Evolutionary conservation across 2,797 vertebrate species (phyloP), one percentile per base, ranked within the genome.

Genomic region (Sylvilagus floridanus): DNA sequence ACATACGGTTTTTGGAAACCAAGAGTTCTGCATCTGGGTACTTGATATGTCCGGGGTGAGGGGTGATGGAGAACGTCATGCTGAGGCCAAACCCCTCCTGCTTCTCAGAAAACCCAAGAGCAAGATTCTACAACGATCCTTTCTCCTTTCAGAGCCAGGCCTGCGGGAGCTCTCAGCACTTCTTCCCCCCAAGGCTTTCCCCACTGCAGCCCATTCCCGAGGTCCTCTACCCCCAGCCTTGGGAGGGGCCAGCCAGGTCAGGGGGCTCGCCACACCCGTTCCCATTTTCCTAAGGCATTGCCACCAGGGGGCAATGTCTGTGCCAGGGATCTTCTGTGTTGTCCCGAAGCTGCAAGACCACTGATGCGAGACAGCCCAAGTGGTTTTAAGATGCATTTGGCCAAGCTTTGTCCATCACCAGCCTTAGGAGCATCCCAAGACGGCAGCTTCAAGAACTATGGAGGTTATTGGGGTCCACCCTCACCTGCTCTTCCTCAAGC

Each of bases 91-190:
- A 90, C 87, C 26, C 30, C 78, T 95, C 66, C 30, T 93, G 65
- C 63, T 93, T 57, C 89, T 65, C 37, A 87, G 3, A 21, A 57
- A 32, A 92, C 11, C 17, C 54, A 14, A 57, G 54, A 77, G 19
- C 71, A 72, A 17, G 57, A 66, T 32, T 68, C 79, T 54, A 11
- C 84, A 91, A 52, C 82, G 78, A 26, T 85, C 12, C n/a, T 17
- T 89, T 32, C 54, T 93, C 81, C 88, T 87, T 96, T 30, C 85
- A 30, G 32, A 91, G 63, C 88, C 92, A 57, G 52, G 88, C 19
- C 66, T 28, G 8, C 4, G 26, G 62, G 35, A 12, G 19, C 21
- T 69, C 11, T 16, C 4, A 30, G 73, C 12, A 47, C 24, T 57
- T 77, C 32, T 9, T n/a, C 47, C 14, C 54, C 14, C 26, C 6